Conservation (phyloP, 2,113 vertebrate genomes). For the Steatornis caripensis region DNA sequence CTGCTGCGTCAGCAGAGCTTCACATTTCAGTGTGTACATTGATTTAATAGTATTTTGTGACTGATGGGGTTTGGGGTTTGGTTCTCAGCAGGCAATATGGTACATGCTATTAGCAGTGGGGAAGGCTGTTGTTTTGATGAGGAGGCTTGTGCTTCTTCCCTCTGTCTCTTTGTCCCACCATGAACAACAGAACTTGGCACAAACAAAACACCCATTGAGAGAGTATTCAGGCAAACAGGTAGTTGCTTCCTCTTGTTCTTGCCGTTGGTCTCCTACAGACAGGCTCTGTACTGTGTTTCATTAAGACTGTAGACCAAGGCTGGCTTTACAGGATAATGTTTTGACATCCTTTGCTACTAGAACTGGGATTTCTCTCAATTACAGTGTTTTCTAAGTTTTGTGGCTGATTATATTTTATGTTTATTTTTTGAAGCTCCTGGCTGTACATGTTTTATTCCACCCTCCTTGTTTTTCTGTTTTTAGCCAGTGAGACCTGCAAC, state of each 20-base stretch:
- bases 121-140: neutral
- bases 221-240: neutral
- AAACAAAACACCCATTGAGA: neutral
- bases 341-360: neutral
- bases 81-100: neutral
- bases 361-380: neutral
- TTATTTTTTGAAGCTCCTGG: neutral
- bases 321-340: neutral
- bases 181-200: neutral
- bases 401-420: neutral
- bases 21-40: neutral
- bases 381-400: neutral
- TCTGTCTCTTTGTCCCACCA: neutral
- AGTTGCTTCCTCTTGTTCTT: neutral
- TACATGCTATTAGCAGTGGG: neutral
- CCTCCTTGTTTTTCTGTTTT: constrained; percentile 64
- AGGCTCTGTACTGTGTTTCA: neutral
- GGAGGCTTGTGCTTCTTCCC: neutral
- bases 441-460: neutral
- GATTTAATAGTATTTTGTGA: neutral
- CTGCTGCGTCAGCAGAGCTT: neutral
- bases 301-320: neutral
- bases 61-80: neutral
- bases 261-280: neutral
- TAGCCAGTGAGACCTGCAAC: constrained; percentile 98